These are phyloP conservation scores for Mirza zaza DNA, from an alignment of 2,113 vertebrate genomes.

Conservation along the genomic window DNA sequence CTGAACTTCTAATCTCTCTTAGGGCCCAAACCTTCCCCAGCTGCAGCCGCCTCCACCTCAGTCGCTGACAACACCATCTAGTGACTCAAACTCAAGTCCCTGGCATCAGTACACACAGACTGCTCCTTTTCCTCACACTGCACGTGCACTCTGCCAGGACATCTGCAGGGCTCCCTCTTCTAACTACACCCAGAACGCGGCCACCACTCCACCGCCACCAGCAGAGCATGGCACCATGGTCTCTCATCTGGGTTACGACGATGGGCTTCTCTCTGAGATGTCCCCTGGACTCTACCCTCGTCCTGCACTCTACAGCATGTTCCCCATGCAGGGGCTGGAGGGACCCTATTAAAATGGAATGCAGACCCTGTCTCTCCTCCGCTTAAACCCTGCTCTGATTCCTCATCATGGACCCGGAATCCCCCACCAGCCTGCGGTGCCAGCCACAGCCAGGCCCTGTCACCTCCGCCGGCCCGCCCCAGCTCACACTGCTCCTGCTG, in stretches of 20 bases:
- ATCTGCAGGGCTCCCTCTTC: neutral
- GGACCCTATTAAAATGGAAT: neutral
- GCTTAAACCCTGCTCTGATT: neutral
- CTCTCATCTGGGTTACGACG: neutral
- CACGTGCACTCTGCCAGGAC: too few species aligned
- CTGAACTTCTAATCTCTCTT: neutral
- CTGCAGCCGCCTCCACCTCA: neutral
- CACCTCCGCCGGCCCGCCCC: accelerated
- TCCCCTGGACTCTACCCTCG: too few species aligned
- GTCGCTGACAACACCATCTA: neutral
- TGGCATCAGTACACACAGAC: accelerated
- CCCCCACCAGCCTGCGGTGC: accelerated
- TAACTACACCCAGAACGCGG: neutral
- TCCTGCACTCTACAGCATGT: neutral
- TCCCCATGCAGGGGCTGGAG: too few species aligned
- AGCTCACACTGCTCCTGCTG: neutral
- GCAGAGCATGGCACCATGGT: accelerated
- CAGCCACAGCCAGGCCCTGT: accelerated
- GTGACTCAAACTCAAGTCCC: neutral
- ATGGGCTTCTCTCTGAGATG: neutral
- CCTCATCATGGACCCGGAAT: neutral
- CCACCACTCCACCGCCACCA: neutral
- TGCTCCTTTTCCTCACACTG: neutral
- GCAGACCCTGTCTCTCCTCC: neutral
- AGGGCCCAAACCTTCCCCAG: neutral